Base-by-base conservation (phyloP, 1,140 invertebrate genomes). In the Palaemon carinicauda region DNA sequence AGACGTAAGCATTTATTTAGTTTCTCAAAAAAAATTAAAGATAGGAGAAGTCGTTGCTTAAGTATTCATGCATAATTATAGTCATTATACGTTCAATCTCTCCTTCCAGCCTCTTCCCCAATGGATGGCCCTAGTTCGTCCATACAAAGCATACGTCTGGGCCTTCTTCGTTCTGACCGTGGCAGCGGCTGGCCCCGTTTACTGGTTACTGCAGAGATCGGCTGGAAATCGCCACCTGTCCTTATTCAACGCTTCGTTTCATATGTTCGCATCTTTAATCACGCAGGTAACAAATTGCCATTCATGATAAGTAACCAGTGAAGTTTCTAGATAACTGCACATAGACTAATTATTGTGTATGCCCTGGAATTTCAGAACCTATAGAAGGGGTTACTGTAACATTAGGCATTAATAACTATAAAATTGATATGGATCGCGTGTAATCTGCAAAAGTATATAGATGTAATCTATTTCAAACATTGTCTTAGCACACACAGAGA, bases 121-220 rank as follows among this genome's bases (percentile, higher is more conserved):
- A 60, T 87, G 84, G 84, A 29, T 71, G 54, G 78, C 84, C 15
- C 29, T 87, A 5, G 21, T 87, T 21, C n/a, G 84, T n/a, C 86
- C 86, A 1, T 87, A 54, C 71, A 24, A 50, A 3, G 19, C 14
- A 24, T 65, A 60, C 4, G 71, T 87, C 41, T 87, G 86, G 86
- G 1, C 75, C 5, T 51, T 24, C 31, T 24, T 87, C 14, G 9
- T 73, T 17, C n/a, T 21, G 1, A 31, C 41, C 12, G 33, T 82
- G 52, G 31, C 41, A 10, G 24, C 52, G 41, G 10, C 29, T 7
- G 73, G 65, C 10, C 79, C 79, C 33, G 33, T 60, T 14, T 75
- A 54, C 29, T 87, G 86, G 86, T 71, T 82, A 9, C 65, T 82
- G 12, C 71, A 52, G 15, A 24, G 33, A 21, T 69, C 74, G 21